Percentiles rank a stretch among this genome's conserved stretches.
Conservation (phyloP, 2,113 vertebrate genomes). For the Vulpes ferrilata region DNA sequence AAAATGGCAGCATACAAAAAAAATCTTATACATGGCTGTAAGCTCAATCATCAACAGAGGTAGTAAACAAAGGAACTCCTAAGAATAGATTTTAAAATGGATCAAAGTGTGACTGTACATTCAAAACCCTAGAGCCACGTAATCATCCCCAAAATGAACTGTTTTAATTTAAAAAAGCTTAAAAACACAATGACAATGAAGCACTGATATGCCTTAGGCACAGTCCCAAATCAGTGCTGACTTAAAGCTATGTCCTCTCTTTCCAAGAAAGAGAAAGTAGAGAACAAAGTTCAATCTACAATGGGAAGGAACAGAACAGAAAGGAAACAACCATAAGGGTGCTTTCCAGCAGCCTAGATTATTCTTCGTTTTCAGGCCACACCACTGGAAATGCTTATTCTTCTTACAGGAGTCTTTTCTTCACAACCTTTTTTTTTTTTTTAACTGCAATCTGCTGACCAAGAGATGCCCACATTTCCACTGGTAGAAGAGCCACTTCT, state of each 20-base stretch:
- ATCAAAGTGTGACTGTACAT: conserved; percentile 86
- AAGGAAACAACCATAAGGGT: conserved; percentile 69
- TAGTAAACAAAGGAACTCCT: conserved; percentile 85
- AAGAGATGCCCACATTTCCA: conserved; percentile 82
- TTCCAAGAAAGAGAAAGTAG: conserved; percentile 82
- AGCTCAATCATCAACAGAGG: conserved; percentile 85
- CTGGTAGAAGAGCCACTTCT: conserved; percentile 82
- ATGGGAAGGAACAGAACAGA: conserved; percentile 77
- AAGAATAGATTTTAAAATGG: conserved; percentile 77
- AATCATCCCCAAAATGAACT: conserved; percentile 87
- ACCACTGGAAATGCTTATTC: conserved; percentile 82
- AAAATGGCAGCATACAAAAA: conserved; percentile 74
- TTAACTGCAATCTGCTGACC: conserved; percentile 82
- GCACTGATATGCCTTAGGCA: conserved; percentile 84
- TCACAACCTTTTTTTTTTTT: conserved; percentile 68
- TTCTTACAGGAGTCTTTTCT: conserved; percentile 77
- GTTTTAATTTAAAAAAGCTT: conserved; percentile 85
- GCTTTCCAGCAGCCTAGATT: conserved; percentile 81
- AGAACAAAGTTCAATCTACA: conserved; percentile 80
- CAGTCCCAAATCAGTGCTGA: conserved; percentile 86
- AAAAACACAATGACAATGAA: conserved; percentile 81
- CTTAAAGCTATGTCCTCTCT: conserved; percentile 85
- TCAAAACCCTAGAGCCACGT: conserved; percentile 88
- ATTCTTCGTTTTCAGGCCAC: conserved; percentile 76
- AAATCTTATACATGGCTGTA: conserved; percentile 64